Percentiles rank a stretch among this genome's conserved stretches.
Conservation (phyloP, 2,888 invertebrate genomes). For the Sialis lutaria region DNA sequence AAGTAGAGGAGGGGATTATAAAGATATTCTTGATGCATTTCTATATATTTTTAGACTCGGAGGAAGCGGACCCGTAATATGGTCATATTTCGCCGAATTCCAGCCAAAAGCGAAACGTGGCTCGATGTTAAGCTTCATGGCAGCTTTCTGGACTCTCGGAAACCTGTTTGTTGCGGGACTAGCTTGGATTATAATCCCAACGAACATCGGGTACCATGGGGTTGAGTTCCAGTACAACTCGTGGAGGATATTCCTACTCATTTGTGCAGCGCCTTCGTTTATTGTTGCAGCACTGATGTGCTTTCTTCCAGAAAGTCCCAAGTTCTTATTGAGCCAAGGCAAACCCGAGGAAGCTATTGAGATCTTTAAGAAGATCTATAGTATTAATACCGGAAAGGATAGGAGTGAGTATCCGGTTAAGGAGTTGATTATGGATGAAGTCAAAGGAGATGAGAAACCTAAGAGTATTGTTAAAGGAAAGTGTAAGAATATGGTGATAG, state of each 20-base stretch:
- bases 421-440: slow-evolving; percentile 43
- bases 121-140: slow-evolving; percentile 85
- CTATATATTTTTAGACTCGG: slow-evolving; percentile 43
- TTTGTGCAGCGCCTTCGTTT: slow-evolving; percentile 79
- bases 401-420: slow-evolving; percentile 62
- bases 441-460: slow-evolving; percentile 18
- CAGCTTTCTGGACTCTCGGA: slow-evolving; percentile 89
- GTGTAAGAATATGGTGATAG: slow-evolving; percentile 51
- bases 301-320: slow-evolving; percentile 80
- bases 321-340: slow-evolving; percentile 66
- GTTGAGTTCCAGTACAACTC: slow-evolving; percentile 67
- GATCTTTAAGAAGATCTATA: slow-evolving; percentile 66
- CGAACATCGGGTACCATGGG: slow-evolving; percentile 52
- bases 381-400: slow-evolving; percentile 61
- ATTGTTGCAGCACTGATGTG: slow-evolving; percentile 67
- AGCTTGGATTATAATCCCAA: slow-evolving; percentile 58
- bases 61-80: slow-evolving; percentile 83
- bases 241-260: slow-evolving; percentile 79
- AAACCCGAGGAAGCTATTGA: slow-evolving; percentile 64
- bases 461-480: slow-evolving; percentile 43
- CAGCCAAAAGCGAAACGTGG: slow-evolving; percentile 82
- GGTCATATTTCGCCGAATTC: slow-evolving; percentile 91
- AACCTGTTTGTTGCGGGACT: slow-evolving; percentile 80
- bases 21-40: too few relatives aligned
- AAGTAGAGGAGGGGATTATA: neutral